Conservation (phyloP, 2,888 invertebrate species). For the Meandrusa payeni region DNA sequence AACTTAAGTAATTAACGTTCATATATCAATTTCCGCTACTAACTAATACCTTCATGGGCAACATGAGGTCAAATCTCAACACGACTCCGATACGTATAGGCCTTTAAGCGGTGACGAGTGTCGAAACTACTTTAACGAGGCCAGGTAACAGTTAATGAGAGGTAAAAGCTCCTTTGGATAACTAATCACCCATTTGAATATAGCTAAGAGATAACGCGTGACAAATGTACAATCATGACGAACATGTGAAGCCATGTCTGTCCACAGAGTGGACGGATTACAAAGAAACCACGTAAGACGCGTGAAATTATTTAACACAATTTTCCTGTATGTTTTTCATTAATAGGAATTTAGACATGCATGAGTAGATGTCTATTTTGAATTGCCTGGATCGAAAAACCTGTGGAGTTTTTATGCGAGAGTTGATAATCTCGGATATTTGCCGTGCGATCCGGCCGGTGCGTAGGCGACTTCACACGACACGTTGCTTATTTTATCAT, state of each 20-base stretch:
- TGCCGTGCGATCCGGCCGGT: too few species aligned
- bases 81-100: constrained; percentile 14
- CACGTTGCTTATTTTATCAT: too few species aligned
- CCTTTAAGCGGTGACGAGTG: constrained; percentile 40
- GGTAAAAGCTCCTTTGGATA: constrained; percentile 67
- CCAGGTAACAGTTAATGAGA: constrained; percentile 68
- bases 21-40: background rate
- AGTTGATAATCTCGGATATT: too few species aligned
- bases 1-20: constrained; percentile 6
- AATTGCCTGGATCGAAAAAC: too few species aligned
- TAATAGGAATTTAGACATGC: too few species aligned
- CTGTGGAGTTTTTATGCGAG: too few species aligned
- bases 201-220: constrained; percentile 36
- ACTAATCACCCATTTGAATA: constrained; percentile 42
- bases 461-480: too few species aligned
- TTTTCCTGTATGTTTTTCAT: too few species aligned
- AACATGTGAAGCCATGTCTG: background rate
- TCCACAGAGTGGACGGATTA: too few species aligned
- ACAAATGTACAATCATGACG: constrained; percentile 32
- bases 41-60: background rate
- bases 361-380: too few species aligned
- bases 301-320: too few species aligned
- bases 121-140: constrained; percentile 59
- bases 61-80: constrained; percentile 6
- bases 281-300: too few species aligned